Evolutionary conservation across 2,113 vertebrate species (phyloP).

Genomic region (Chaetops frenatus): DNA sequence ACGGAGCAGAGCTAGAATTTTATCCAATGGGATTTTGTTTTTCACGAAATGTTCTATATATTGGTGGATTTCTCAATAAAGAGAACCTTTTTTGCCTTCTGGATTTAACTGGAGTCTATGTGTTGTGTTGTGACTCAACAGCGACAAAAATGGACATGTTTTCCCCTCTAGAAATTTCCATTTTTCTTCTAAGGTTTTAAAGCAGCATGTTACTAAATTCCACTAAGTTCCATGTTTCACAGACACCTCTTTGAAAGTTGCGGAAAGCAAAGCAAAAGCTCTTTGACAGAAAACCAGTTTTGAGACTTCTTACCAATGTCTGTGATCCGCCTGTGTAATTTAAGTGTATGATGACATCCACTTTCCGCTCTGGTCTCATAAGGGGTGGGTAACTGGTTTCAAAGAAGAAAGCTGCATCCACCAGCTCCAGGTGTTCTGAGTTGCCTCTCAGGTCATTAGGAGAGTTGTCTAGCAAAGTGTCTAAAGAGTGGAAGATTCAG

Average conservation of each 20-base stretch:
- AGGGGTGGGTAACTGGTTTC: slow-evolving; percentile 78
- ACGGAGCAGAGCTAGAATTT: too few relatives aligned
- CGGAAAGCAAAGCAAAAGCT: not conserved
- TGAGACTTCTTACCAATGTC: slow-evolving; percentile 59
- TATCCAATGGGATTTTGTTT: too few relatives aligned
- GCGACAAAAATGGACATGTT: not conserved
- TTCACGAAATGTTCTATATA: too few relatives aligned
- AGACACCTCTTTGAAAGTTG: not conserved
- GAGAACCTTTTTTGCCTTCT: too few relatives aligned
- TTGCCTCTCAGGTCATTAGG: slow-evolving; percentile 73
- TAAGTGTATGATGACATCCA: slow-evolving; percentile 77
- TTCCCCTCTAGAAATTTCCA: not conserved
- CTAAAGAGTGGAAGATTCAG: slow-evolving; percentile 38
- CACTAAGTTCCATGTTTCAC: not conserved
- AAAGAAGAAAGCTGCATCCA: slow-evolving; percentile 78
- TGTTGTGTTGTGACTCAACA: too few relatives aligned
- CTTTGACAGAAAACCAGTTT: not conserved
- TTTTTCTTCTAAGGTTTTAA: not conserved
- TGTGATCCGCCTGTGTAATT: slow-evolving; percentile 75
- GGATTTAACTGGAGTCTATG: too few relatives aligned
- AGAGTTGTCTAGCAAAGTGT: slow-evolving; percentile 66
- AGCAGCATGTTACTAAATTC: not conserved
- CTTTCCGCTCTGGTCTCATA: slow-evolving; percentile 69
- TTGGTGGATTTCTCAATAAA: too few relatives aligned
- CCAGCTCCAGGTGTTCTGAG: slow-evolving; percentile 65